Evolutionary conservation across 2,113 vertebrate species (phyloP).

Genomic region (Stegastes partitus): DNA sequence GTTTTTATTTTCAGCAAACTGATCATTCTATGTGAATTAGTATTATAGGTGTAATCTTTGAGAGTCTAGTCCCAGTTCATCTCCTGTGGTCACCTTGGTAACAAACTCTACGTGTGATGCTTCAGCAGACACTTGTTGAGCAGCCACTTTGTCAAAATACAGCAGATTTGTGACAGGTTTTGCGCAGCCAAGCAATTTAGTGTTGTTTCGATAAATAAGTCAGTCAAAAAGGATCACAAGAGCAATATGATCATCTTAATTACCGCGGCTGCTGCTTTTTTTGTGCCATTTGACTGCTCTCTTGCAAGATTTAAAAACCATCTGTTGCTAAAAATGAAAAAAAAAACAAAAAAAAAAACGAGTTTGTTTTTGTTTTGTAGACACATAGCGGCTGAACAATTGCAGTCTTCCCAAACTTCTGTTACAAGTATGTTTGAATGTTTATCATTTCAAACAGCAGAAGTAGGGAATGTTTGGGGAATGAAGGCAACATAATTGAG

Average conservation of each 20-base stretch:
- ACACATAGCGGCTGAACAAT: not conserved
- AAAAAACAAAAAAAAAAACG: not conserved
- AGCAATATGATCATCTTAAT: not conserved
- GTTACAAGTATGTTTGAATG: not conserved
- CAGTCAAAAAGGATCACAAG: not conserved
- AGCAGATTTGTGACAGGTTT: not conserved
- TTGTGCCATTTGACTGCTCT: not conserved
- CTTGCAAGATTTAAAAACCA: constrained; percentile 2
- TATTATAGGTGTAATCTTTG: not conserved
- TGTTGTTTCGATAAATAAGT: not conserved
- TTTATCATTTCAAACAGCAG: not conserved
- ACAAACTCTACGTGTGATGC: too few species aligned
- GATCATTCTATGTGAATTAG: not conserved
- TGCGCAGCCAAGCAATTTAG: too few species aligned
- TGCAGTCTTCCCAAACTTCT: not conserved
- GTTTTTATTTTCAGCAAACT: not conserved
- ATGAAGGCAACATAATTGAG: too few species aligned
- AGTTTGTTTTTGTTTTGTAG: not conserved
- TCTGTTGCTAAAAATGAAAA: not conserved
- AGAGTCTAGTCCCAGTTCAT: not conserved
- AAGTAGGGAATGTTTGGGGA: not conserved
- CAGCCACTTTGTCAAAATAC: too few species aligned
- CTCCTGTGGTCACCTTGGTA: not conserved
- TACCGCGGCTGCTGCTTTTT: not conserved
- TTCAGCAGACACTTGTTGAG: not conserved